phyloP scores from a whole-genome alignment of 2,797 vertebrate genomes.

The Columba guinea region DNA sequence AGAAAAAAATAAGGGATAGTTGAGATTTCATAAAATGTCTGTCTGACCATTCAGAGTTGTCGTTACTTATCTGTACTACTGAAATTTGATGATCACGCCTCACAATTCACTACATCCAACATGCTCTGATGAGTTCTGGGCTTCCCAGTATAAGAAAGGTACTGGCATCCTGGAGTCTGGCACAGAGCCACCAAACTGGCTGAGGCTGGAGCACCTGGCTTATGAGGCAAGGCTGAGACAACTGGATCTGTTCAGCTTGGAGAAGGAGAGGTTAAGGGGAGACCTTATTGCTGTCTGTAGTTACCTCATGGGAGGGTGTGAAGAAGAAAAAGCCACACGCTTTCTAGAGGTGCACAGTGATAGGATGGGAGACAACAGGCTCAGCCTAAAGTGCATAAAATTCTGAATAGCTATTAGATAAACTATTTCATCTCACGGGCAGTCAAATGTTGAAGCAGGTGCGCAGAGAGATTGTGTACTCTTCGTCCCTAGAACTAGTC shows the following conservation, averaged over 20 bases:
- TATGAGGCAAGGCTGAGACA: neutral
- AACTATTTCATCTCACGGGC: neutral
- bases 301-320: neutral
- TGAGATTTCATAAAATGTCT: neutral
- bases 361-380: neutral
- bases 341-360: neutral
- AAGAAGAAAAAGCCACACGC: rapidly evolving
- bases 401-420: neutral
- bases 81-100: neutral
- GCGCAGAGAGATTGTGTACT: neutral
- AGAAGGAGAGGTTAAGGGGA: neutral
- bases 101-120: too few species aligned
- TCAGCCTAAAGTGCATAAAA: rapidly evolving
- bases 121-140: neutral
- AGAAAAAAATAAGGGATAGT: neutral
- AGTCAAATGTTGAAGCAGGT: rapidly evolving
- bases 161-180: neutral
- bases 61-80: neutral
- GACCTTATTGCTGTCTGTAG: neutral
- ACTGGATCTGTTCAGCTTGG: neutral
- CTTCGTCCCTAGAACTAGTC: neutral
- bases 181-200: neutral
- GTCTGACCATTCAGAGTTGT: neutral
- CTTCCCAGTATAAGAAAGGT: neutral
- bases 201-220: neutral